phyloP scores from a whole-genome alignment of 1,140 invertebrate species.

The Druon quercuslanigerum region DNA sequence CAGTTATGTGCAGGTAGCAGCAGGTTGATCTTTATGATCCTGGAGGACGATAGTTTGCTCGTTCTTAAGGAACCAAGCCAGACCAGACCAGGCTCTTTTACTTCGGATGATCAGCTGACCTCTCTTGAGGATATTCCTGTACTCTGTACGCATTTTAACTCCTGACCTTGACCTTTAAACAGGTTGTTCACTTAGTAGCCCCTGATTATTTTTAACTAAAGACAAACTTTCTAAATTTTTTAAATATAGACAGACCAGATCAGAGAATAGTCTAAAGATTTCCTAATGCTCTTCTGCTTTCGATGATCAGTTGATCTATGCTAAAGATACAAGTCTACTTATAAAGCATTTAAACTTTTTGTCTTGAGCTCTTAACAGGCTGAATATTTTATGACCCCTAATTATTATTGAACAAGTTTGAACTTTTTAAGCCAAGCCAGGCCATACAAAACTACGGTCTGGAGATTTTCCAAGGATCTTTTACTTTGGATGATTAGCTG shows the following conservation, averaged over 20 bases:
- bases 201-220: too few relatives aligned
- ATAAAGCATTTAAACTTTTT: not conserved
- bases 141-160: not conserved
- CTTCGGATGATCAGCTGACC: not conserved
- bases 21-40: conserved; percentile 32
- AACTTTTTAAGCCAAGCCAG: not conserved
- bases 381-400: too few relatives aligned
- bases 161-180: not conserved
- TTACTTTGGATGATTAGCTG: not conserved
- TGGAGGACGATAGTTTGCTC: not conserved
- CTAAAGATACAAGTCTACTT: not conserved
- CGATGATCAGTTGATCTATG: not conserved
- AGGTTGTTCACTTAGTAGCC: too few relatives aligned
- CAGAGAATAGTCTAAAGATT: not conserved
- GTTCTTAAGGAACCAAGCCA: not conserved
- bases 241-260: too few relatives aligned
- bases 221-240: too few relatives aligned
- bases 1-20: conserved; percentile 43
- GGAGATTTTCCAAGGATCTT: not conserved
- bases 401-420: too few relatives aligned
- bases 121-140: not conserved
- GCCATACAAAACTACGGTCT: too few relatives aligned
- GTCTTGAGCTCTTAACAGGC: too few relatives aligned
- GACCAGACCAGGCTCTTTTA: not conserved
- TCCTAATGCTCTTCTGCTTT: not conserved